Evolutionary conservation across 2,797 vertebrate genomes (phyloP).

Genomic region (Eulemur rubriventer): DNA sequence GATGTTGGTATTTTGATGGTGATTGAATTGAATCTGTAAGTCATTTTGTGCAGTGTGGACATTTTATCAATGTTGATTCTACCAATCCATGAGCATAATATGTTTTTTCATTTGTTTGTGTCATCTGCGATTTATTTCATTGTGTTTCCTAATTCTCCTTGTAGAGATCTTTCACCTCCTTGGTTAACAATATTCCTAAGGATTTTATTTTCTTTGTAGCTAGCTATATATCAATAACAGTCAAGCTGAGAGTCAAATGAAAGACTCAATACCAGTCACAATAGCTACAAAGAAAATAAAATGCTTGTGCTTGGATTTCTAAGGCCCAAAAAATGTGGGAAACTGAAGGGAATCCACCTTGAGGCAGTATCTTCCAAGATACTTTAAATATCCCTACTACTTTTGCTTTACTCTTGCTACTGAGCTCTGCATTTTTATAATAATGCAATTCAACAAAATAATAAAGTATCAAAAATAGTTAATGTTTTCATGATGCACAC

Average conservation of each 20-base stretch:
- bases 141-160: no score
- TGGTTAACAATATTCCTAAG: background rate
- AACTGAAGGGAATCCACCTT: background rate
- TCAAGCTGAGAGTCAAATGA: no score
- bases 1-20: background rate
- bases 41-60: background rate
- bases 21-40: background rate
- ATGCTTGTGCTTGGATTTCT: background rate
- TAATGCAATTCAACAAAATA: background rate
- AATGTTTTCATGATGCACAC: background rate
- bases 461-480: background rate
- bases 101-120: no score
- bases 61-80: background rate
- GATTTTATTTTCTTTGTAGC: background rate
- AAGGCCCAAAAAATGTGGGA: background rate
- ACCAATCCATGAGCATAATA: background rate
- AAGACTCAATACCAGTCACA: background rate
- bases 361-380: background rate
- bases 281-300: background rate
- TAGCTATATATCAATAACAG: no score
- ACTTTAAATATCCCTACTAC: background rate
- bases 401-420: background rate
- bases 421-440: background rate
- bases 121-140: no score
- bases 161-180: no score